Conservation (phyloP, 2,113 vertebrate genomes). For the Myotis lucifugus region DNA sequence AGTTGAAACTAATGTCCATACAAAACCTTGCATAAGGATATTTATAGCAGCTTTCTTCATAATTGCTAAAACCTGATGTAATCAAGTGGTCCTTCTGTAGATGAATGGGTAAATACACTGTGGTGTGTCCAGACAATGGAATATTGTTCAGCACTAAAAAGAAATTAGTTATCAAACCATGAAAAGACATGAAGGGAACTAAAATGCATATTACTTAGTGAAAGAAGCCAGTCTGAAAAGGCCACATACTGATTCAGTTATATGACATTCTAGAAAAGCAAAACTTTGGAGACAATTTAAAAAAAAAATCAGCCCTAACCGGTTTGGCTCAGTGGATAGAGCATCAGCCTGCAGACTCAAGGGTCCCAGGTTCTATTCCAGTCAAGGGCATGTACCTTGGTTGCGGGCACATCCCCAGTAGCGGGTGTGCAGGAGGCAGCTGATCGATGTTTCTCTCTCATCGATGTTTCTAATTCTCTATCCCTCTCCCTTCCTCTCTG, state of each 20-base stretch:
- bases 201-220: not conserved
- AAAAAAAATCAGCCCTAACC: too few species aligned
- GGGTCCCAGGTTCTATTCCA: too few species aligned
- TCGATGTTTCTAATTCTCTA: too few species aligned
- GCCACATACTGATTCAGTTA: not conserved
- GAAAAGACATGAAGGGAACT: not conserved
- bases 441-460: too few species aligned
- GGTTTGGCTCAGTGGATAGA: too few species aligned
- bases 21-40: not conserved
- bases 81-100: not conserved
- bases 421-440: too few species aligned
- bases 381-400: too few species aligned
- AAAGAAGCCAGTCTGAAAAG: not conserved
- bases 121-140: not conserved
- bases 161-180: not conserved
- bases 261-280: not conserved
- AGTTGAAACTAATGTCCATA: not conserved
- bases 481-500: too few species aligned
- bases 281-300: not conserved
- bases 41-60: not conserved
- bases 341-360: too few species aligned
- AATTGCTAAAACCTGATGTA: not conserved
- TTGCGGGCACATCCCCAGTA: too few species aligned
- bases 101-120: too few species aligned
- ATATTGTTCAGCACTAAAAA: not conserved